These are phyloP conservation scores for Pachliopta kotzebuea DNA, from an alignment of 2,888 invertebrate species.

Conservation along the genomic window DNA sequence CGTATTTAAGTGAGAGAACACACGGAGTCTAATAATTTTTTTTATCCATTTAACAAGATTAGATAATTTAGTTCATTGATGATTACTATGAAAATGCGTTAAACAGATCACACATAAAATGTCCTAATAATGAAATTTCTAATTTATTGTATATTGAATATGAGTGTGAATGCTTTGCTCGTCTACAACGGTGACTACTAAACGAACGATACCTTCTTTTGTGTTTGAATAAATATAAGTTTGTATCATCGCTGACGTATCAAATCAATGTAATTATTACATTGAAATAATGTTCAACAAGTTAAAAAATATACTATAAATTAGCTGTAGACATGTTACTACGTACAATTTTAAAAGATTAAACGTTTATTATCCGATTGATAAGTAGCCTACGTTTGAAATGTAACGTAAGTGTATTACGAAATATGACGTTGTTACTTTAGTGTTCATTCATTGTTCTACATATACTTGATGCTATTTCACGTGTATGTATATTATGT, in stretches of 20 bases:
- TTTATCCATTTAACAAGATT: too few relatives aligned
- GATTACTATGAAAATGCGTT: not conserved
- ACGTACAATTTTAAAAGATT: not conserved
- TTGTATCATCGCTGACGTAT: too few relatives aligned
- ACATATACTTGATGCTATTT: not conserved
- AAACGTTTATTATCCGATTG: not conserved
- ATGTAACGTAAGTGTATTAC: not conserved
- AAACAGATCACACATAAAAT: not conserved
- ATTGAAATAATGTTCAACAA: not conserved
- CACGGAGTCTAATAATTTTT: too few relatives aligned
- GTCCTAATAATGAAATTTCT: too few relatives aligned
- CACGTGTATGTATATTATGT: not conserved
- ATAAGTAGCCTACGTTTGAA: not conserved
- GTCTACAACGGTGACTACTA: too few relatives aligned
- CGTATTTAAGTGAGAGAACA: too few relatives aligned
- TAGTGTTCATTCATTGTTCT: not conserved
- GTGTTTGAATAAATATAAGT: too few relatives aligned
- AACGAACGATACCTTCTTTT: too few relatives aligned
- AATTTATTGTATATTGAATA: too few relatives aligned
- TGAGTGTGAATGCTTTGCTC: too few relatives aligned
- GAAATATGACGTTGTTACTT: not conserved
- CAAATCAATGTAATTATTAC: too few relatives aligned
- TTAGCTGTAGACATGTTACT: not conserved
- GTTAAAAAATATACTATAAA: not conserved
- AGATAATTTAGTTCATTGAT: not conserved